Conservation (phyloP, 2,797 vertebrate species). For the Holocentrus rufus region DNA sequence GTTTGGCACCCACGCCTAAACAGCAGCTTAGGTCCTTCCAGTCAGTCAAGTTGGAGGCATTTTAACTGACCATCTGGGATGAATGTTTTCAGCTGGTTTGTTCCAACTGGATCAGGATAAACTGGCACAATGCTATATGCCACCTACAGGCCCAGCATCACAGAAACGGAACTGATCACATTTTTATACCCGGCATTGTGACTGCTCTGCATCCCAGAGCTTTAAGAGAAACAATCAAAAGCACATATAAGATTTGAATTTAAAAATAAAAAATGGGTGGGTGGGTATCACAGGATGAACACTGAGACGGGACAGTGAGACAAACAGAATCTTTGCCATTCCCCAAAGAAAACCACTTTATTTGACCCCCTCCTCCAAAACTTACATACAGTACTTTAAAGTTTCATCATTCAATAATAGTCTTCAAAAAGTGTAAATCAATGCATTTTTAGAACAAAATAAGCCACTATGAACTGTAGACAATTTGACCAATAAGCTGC, state of each 20-base stretch:
- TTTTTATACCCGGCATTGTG: too few relatives aligned
- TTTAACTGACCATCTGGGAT: conserved; percentile 1
- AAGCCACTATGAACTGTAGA: conserved; percentile 76
- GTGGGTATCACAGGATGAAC: too few relatives aligned
- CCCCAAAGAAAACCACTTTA: conserved; percentile 67
- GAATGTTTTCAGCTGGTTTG: too few relatives aligned
- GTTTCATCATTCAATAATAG: conserved; percentile 57
- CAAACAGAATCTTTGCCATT: not conserved
- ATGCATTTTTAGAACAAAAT: conserved; percentile 74
- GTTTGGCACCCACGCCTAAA: conserved; percentile 9
- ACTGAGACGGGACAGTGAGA: not conserved
- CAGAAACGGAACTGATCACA: too few relatives aligned
- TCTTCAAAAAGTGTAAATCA: conserved; percentile 70
- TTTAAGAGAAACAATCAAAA: too few relatives aligned
- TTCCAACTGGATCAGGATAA: too few relatives aligned
- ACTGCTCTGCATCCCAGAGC: too few relatives aligned
- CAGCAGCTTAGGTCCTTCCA: conserved; percentile 21
- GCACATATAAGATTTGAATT: too few relatives aligned
- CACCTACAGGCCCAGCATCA: too few relatives aligned
- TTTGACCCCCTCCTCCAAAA: conserved; percentile 56
- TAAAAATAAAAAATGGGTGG: too few relatives aligned
- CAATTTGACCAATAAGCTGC: conserved; percentile 56
- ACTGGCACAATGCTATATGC: too few relatives aligned
- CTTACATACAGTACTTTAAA: conserved; percentile 56
- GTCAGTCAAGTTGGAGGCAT: conserved; percentile 21